These are phyloP conservation scores for Drosophila tropicalis DNA, from an alignment of 1,140 invertebrate species.

Conservation along the genomic window DNA sequence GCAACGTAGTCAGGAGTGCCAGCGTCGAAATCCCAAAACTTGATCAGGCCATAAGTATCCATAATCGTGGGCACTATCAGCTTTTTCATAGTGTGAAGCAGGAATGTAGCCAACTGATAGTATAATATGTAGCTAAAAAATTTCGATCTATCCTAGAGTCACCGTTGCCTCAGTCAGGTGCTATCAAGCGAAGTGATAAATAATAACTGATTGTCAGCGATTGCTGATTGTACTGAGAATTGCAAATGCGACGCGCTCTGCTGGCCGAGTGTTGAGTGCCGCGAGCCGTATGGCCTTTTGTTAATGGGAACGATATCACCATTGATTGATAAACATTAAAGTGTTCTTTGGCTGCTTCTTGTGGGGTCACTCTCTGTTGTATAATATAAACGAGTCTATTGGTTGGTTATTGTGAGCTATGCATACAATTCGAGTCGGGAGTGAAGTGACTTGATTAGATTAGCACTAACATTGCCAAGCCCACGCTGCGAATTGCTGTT, in stretches of 20 bases:
- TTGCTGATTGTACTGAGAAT: slow-evolving; percentile 40
- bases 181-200: slow-evolving; percentile 68
- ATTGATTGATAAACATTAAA: slow-evolving; percentile 52
- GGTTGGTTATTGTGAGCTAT: slow-evolving; percentile 25
- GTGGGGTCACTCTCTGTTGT: slow-evolving; percentile 19
- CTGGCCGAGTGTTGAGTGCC: slow-evolving; percentile 26
- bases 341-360: slow-evolving; percentile 8
- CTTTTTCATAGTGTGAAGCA: slow-evolving; percentile 61
- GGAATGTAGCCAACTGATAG: not conserved
- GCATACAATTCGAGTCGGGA: slow-evolving; percentile 22
- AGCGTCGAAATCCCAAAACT: slow-evolving; percentile 77
- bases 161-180: slow-evolving; percentile 48
- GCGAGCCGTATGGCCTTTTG: slow-evolving; percentile 51
- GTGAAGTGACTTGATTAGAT: slow-evolving; percentile 65
- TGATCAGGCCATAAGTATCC: slow-evolving; percentile 78
- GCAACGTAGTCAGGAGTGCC: slow-evolving; percentile 46
- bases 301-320: slow-evolving; percentile 33
- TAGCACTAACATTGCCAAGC: slow-evolving; percentile 46
- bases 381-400: slow-evolving; percentile 1
- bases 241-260: slow-evolving; percentile 55
- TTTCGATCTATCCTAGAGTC: slow-evolving; percentile 1
- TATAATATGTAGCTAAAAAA: not conserved
- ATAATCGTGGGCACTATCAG: slow-evolving; percentile 75
- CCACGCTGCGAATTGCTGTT: slow-evolving; percentile 29
- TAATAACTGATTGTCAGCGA: slow-evolving; percentile 68